Evolutionary conservation across 2,797 vertebrate species (phyloP), one percentile per base, ranked within the genome.

Genomic region (Enteromius paludinosus): DNA sequence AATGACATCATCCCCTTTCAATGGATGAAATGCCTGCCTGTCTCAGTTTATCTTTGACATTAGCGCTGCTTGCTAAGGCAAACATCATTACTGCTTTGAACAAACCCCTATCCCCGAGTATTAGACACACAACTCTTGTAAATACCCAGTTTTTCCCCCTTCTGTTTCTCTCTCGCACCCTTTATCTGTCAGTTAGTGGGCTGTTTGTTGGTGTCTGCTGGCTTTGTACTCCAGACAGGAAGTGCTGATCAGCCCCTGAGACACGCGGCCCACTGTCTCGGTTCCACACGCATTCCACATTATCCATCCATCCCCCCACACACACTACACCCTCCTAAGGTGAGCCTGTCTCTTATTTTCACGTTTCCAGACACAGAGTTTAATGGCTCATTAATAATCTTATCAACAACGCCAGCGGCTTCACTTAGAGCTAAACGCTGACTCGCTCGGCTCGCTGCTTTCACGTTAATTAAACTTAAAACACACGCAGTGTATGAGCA

Each of bases 171-270:
- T 33, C 59, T 33, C 18, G 64, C 41, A 6, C 59, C 18, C 38
- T 49, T 18, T 61, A 18, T 73, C 30, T 43, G 10, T 54, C 25
- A 30, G 1, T 25, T 65, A 66, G 28, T 43, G 61, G 47, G 47
- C 61, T 81, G 62, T 49, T 73, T 56, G 69, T 41, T 61, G 65
- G 25, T 76, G 66, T 62, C 54, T 70, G 38, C 35, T 77, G 76
- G 62, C 38, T 69, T 56, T 69, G 74, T 75, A n/a, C n/a, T 71
- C 11, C 74, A 83, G 54, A 78, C 81, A 78, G 81, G 81, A 83
- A 61, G 65, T 71, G 54, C 74, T 25, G 66, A 35, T 71, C 59
- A 62, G 47, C 82, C 52, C 68, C 54, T 41, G 74, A 83, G 71
- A 74, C 41, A 8, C 9, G 20, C 56, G 56, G 23, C 75, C 47